Evolutionary conservation across 2,888 invertebrate genomes (phyloP).

Genomic region (Ecliptopera silaceata): DNA sequence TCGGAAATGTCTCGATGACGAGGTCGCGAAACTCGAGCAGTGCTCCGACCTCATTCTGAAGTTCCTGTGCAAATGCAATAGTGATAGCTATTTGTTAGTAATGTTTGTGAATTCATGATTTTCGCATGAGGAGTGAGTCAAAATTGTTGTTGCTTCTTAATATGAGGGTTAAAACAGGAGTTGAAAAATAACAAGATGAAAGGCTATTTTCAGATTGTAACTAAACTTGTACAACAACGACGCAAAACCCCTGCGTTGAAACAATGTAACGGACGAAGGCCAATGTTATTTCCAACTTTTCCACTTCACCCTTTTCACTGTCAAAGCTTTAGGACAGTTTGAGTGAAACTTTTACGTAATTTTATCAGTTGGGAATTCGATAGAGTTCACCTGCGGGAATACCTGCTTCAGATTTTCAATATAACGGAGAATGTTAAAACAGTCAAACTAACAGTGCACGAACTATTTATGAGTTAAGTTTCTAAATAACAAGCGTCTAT

Average conservation of each 20-base stretch:
- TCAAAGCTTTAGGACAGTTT: slow-evolving; percentile 26
- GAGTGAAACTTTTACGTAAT: slow-evolving; percentile 21
- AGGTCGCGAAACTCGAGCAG: slow-evolving; percentile 95
- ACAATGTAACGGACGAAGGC: slow-evolving; percentile 16
- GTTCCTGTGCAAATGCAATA: slow-evolving; percentile 80
- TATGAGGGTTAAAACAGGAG: too few relatives aligned
- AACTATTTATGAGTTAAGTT: neutral
- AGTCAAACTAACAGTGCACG: neutral
- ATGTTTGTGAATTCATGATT: too few relatives aligned
- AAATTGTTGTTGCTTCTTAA: too few relatives aligned
- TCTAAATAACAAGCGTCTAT: neutral
- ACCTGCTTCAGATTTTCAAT: slow-evolving; percentile 1
- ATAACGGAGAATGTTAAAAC: neutral
- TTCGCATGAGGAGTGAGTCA: too few relatives aligned
- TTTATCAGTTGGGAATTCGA: slow-evolving; percentile 10
- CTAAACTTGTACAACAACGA: slow-evolving; percentile 9
- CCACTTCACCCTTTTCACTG: slow-evolving; percentile 34
- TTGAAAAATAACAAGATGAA: too few relatives aligned
- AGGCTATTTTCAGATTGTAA: slow-evolving; percentile 8
- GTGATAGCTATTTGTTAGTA: slow-evolving; percentile 7
- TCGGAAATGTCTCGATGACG: slow-evolving; percentile 97
- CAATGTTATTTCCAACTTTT: slow-evolving; percentile 25
- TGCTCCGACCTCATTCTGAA: slow-evolving; percentile 96
- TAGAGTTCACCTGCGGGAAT: slow-evolving; percentile 9
- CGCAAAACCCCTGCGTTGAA: slow-evolving; percentile 9